Base-by-base conservation (phyloP, 2,797 vertebrate species). In the Moxostoma hubbsi region DNA sequence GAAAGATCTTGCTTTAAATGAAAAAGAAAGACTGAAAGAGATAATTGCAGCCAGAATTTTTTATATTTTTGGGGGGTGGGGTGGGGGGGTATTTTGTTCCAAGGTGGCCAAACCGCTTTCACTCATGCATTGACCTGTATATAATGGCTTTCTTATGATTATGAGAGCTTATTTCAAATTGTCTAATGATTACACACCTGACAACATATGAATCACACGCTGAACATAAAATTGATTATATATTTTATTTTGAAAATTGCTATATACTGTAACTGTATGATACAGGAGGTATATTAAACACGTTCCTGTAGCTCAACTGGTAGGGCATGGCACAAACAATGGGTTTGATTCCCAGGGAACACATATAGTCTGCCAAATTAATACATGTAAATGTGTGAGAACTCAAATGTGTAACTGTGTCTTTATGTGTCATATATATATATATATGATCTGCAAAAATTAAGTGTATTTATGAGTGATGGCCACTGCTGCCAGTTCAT, bases 21-120 rank as follows among this genome's bases (percentile, higher is more conserved):
- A 67, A 67, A n/a, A 47, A 77, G 75, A 51, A 18, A 51, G 68
- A 45, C 5, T 71, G 66, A 64, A 71, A 63, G 59, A 36, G n/a
- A 54, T 70, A 16, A 54, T 53, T 70, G n/a, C 10, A 16, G 65
- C 1, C 64, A 58, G 8, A 7, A 50, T 18, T 1, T 18, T 18
- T n/a, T n/a, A 45, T 66, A 9, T 67, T 68, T 59, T 47, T 66
- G n/a, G n/a, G n/a, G n/a, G n/a, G 12, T 11, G 3, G 9, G 46
- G 7, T 43, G 54, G 43, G 16, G 54, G 66, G 6, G 36, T 7
- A 46, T 46, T 46, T 13, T 66, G 15, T 9, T 67, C 7, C 15
- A 18, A 49, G 47, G 63, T 36, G 53, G 1, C 16, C 45, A 13
- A 7, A 24, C 57, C 0, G 12, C 3, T 43, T 62, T 11, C 10